These are phyloP conservation scores for Neomicropteryx cornuta DNA, from an alignment of 1,140 invertebrate genomes.

Conservation along the genomic window DNA sequence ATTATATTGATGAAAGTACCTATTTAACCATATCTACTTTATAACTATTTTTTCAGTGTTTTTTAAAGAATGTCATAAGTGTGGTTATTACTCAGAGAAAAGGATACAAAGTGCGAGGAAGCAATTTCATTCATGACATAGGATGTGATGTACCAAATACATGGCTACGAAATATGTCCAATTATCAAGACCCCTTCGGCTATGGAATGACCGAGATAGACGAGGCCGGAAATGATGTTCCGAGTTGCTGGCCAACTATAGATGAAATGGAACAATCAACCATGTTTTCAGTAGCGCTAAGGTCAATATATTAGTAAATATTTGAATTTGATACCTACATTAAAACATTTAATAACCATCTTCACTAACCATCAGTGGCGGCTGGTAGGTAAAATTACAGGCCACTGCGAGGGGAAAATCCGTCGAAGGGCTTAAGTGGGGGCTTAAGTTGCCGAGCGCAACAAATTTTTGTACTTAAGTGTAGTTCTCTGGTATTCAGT, in stretches of 20 bases:
- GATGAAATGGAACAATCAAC: conserved; percentile 37
- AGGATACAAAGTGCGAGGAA: conserved; percentile 57
- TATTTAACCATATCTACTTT: background rate
- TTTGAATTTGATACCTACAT: conserved; percentile 1
- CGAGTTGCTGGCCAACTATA: conserved; percentile 36
- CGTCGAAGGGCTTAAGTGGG: too few species aligned
- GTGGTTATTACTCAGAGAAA: conserved; percentile 58
- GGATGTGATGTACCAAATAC: conserved; percentile 59
- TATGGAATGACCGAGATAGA: conserved; percentile 38
- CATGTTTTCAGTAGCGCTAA: conserved; percentile 35
- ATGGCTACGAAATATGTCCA: conserved; percentile 51
- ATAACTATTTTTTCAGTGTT: conserved; percentile 29
- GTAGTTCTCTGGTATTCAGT: too few species aligned
- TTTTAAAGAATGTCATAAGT: conserved; percentile 67
- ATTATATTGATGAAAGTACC: too few species aligned
- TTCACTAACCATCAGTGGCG: too few species aligned
- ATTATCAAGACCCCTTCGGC: conserved; percentile 29
- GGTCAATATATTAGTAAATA: conserved; percentile 18
- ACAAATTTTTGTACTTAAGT: too few species aligned
- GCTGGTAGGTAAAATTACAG: too few species aligned
- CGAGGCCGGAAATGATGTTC: conserved; percentile 30
- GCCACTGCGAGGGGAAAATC: too few species aligned
- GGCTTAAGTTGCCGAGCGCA: too few species aligned
- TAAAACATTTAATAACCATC: too few species aligned
- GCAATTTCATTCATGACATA: conserved; percentile 58